Base-by-base conservation (phyloP, 1,140 invertebrate species). In the Tenebrio molitor region DNA sequence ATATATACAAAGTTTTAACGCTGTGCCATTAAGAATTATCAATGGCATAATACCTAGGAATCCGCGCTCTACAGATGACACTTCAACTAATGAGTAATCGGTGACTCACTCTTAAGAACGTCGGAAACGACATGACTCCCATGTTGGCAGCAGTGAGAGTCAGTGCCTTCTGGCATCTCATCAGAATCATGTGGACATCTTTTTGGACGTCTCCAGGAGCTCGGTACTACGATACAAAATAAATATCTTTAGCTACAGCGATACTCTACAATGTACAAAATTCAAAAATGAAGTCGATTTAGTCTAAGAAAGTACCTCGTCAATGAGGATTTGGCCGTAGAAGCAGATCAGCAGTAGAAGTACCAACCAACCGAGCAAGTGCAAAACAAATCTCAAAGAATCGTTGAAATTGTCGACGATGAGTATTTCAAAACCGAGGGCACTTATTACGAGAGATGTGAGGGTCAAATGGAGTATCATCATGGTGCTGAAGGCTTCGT, bases 241-340 rank as follows among this genome's bases (percentile, higher is more conserved):
- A 79, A 34, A 77, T 46, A 16, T 75, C 74, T 34, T 73, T 23
- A 6, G 78, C 74, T 6, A 80, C 39, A 67, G 69, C 73, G 1
- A 64, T 58, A 68, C 79, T 80, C 79, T 80, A 17, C n/a, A n/a
- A n/a, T n/a, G n/a, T n/a, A n/a, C n/a, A n/a, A 16, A 79, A 79
- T 17, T 4, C 3, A 29, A 8, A 29, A 3, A 29, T 29, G 25
- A 8, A 23, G 63, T n/a, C 44, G 50, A 12, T 21, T 25, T 16
- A 16, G 41, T 5, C 44, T 69, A 71, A 41, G 71, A 21, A 14
- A 7, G 29, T 8, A 29, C 50, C 42, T 78, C 68, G 69, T 80
- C 76, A 12, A 79, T 77, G 15, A 80, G 46, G 15, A 72, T 39
- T 42, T 80, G 78, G 4, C 77, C 78, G 34, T 77, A 79, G 58